Evolutionary conservation across 2,888 invertebrate genomes (phyloP).

Genomic region (Dione vanillae): DNA sequence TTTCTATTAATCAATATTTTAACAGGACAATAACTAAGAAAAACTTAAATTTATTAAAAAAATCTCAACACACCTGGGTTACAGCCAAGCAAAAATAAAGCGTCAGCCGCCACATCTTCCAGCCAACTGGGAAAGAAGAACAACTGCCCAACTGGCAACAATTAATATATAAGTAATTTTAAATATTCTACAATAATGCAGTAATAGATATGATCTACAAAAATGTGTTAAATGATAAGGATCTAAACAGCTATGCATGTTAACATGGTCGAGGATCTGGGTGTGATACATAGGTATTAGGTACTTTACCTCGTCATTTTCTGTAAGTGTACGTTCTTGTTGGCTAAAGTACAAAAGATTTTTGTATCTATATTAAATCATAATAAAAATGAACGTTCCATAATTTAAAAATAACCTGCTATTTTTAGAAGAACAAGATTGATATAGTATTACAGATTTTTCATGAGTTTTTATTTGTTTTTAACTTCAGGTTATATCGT

Average conservation of each 20-base stretch:
- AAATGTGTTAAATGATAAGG: conserved; percentile 24
- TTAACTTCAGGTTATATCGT: too few species aligned
- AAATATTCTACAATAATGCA: neutral
- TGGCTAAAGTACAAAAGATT: too few species aligned
- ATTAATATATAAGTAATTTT: neutral
- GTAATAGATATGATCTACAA: conserved; percentile 18
- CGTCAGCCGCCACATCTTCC: conserved; percentile 9
- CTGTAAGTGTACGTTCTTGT: neutral
- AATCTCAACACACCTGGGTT: neutral
- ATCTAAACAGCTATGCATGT: conserved; percentile 19
- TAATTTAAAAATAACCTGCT: too few species aligned
- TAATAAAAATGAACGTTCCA: too few species aligned
- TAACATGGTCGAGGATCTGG: conserved; percentile 6
- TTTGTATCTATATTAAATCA: too few species aligned
- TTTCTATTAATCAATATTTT: too few species aligned
- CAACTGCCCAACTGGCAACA: neutral
- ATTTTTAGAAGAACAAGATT: too few species aligned
- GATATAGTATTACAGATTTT: too few species aligned
- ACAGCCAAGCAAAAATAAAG: neutral
- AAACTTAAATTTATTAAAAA: neutral
- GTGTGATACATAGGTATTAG: neutral
- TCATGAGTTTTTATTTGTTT: too few species aligned
- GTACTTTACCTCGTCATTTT: conserved; percentile 2
- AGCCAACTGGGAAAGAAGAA: neutral
- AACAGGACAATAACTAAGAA: too few species aligned